A percentile compares a stretch with the other conserved stretches of the same genome.
These are phyloP conservation scores for Castor canadensis DNA, from an alignment of 2,113 vertebrate species.

Conservation along the genomic window DNA sequence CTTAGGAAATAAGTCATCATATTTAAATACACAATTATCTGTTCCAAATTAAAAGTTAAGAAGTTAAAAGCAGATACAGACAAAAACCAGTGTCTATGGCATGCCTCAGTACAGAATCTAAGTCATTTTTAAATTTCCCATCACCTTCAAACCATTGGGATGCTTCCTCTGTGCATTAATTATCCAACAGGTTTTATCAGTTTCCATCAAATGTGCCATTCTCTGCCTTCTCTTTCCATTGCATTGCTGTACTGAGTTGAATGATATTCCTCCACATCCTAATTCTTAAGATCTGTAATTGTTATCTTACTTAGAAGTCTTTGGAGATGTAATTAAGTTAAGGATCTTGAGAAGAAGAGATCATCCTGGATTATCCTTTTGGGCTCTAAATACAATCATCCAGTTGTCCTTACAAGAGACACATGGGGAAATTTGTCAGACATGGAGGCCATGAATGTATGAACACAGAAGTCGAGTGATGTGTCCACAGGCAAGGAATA, in stretches of 20 bases:
- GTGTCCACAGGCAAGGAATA: background rate
- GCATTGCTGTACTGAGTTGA: background rate
- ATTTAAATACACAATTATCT: background rate
- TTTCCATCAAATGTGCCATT: background rate
- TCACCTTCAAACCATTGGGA: background rate
- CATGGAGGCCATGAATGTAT: background rate
- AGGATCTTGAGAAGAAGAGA: background rate
- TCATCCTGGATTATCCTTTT: slow-evolving; percentile 6
- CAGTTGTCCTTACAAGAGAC: background rate
- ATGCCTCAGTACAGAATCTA: background rate
- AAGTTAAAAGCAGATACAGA: background rate
- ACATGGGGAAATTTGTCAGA: background rate
- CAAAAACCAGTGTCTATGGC: background rate
- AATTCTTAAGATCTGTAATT: background rate
- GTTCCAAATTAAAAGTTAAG: background rate
- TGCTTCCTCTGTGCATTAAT: background rate
- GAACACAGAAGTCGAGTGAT: background rate
- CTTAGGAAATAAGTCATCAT: background rate
- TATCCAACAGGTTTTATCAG: background rate
- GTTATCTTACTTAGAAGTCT: background rate
- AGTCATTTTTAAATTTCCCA: background rate
- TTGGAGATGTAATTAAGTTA: background rate
- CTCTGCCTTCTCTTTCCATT: background rate
- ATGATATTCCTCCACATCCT: background rate
- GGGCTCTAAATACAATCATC: background rate